A percentile compares a stretch with the other conserved stretches of the same genome.
phyloP scores from a whole-genome alignment of 2,797 vertebrate species.

The Myiothlypis coronata region DNA sequence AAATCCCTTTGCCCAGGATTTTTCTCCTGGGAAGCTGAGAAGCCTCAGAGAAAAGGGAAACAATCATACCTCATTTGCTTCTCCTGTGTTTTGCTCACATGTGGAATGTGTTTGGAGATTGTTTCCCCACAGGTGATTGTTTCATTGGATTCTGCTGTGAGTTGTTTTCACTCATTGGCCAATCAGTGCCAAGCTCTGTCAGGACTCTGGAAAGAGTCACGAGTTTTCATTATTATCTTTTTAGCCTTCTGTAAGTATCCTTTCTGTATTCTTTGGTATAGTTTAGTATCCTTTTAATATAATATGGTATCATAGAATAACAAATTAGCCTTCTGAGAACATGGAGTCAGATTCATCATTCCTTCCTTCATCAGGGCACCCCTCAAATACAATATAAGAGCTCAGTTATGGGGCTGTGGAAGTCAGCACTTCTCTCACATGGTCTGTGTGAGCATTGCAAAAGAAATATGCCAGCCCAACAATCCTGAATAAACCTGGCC shows the following conservation, averaged over 20 bases:
- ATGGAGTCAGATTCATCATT: background rate
- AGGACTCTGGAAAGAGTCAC: rapidly evolving
- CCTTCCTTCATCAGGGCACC: background rate
- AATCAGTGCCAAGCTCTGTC: rapidly evolving
- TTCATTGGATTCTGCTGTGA: rapidly evolving
- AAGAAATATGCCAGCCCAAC: background rate
- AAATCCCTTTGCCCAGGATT: background rate
- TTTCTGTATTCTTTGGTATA: background rate
- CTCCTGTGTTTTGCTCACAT: background rate
- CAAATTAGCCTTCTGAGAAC: background rate
- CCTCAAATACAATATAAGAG: background rate
- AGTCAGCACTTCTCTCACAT: background rate
- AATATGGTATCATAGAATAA: background rate
- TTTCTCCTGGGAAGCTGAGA: background rate
- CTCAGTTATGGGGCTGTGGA: background rate
- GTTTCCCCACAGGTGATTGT: background rate
- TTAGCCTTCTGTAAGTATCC: background rate
- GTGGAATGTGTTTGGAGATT: background rate
- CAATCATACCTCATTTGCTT: background rate
- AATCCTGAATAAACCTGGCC: background rate
- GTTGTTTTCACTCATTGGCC: background rate
- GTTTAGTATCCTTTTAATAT: background rate
- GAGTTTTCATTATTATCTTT: background rate
- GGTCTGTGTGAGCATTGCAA: rapidly evolving
- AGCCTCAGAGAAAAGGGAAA: background rate